Evolutionary conservation across 2,113 vertebrate genomes (phyloP), one percentile per base, ranked within the genome.

Genomic region (Toxostoma redivivum): DNA sequence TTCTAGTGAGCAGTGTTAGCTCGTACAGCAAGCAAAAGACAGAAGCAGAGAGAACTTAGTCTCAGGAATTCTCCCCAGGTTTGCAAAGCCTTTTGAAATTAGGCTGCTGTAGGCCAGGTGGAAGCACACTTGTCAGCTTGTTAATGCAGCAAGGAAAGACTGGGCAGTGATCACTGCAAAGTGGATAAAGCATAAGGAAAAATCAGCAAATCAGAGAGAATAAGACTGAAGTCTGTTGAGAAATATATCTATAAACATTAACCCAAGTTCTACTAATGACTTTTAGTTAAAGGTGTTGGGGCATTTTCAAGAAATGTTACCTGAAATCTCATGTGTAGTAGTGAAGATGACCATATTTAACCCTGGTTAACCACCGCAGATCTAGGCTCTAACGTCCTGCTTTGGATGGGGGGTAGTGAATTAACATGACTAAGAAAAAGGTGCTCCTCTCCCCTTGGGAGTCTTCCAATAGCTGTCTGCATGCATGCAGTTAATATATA

Each of bases 31-130:
- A 66, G 24, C 5, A 47, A 38, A 11, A 53, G 38, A n/a, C 2
- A 69, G 35, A 23, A 64, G 18, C 10, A 51, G 62, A 47, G 20
- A 25, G 12, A 13, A 18, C 9, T 64, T 60, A 38, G 21, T 28
- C 58, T 65, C 33, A 69, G 22, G 37, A 69, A 69, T 57, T 24
- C n/a, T 62, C 33, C 35, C 16, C n/a, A 40, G 40, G 48, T 56
- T 83, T 61, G 10, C 53, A 60, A 31, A 47, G 24, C 7, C 12
- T 61, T 82, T 80, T 0, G 0, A 38, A 60, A 83, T 0, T 0
- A 42, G 8, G 5, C 4, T 44, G 27, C 50, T 89, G 40, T 16
- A 77, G 35, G 45, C 40, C 37, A 14, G 30, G 45, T 57, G n/a
- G 67, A 86, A 69, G 11, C 1, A 11, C 0, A 1, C 3, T 57